Conservation (phyloP, 1,140 invertebrate genomes). For the Lysiphlebus fabarum region DNA sequence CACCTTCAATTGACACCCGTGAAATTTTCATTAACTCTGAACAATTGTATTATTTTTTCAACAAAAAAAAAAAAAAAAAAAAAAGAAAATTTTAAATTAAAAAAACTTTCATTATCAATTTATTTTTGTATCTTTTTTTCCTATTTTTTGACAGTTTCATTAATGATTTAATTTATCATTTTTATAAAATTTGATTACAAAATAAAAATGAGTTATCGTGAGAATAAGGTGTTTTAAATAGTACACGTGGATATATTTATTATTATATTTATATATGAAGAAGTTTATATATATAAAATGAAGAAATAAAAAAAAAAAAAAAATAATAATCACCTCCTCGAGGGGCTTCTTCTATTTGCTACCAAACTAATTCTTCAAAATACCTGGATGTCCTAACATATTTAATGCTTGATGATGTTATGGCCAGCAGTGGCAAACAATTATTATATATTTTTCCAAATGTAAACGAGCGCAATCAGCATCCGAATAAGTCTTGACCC, state of each 20-base stretch:
- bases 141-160: not conserved
- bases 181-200: constrained; percentile 4
- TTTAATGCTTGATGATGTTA: not conserved
- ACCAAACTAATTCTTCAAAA: constrained; percentile 3
- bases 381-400: not conserved
- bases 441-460: no score
- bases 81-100: not conserved
- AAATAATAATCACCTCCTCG: not conserved
- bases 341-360: not conserved
- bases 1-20: constrained; percentile 22
- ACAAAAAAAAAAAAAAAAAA: no score
- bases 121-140: not conserved
- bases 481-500: no score
- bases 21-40: constrained; percentile 18
- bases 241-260: not conserved
- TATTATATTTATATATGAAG: no score
- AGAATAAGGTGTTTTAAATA: not conserved
- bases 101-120: not conserved
- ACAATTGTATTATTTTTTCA: constrained; percentile 6
- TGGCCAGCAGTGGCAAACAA: no score
- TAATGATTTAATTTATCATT: no score
- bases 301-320: constrained; percentile 5
- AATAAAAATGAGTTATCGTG: constrained; percentile 9
- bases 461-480: no score
- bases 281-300: not conserved